These are phyloP conservation scores for Euschistus heros DNA, from an alignment of 1,140 invertebrate species.

Conservation along the genomic window DNA sequence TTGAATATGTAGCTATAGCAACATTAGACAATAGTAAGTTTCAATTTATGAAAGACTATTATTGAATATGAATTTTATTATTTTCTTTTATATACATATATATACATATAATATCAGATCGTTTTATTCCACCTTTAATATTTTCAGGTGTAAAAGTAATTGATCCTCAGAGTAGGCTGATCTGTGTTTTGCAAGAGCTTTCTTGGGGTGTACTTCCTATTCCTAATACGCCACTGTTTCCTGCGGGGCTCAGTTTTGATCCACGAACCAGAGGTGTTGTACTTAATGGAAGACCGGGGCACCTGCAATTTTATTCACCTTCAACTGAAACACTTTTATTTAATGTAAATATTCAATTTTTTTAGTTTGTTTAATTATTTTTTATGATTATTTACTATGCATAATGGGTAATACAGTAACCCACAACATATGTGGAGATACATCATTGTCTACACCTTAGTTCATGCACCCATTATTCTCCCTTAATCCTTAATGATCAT, in stretches of 20 bases:
- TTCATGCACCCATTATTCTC: too few relatives aligned
- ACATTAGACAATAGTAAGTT: constrained; percentile 60
- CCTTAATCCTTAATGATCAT: too few relatives aligned
- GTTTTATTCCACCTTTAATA: too few relatives aligned
- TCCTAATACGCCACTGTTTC: constrained; percentile 40
- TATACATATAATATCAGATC: constrained; percentile 2
- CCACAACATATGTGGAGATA: too few relatives aligned
- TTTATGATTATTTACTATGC: too few relatives aligned
- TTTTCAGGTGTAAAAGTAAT: constrained; percentile 52
- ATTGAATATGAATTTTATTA: not conserved
- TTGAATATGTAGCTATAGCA: constrained; percentile 51
- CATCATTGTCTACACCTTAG: too few relatives aligned
- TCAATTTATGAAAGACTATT: not conserved
- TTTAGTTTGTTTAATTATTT: too few relatives aligned
- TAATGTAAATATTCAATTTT: constrained; percentile 46
- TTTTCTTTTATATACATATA: too few relatives aligned
- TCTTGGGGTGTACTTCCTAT: constrained; percentile 42
- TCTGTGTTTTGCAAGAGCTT: constrained; percentile 55
- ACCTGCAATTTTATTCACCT: constrained; percentile 69
- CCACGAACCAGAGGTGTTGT: constrained; percentile 53
- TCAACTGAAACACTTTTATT: constrained; percentile 54
- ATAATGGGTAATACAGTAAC: too few relatives aligned
- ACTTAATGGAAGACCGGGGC: constrained; percentile 63
- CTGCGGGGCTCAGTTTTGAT: constrained; percentile 55
- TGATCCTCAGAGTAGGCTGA: constrained; percentile 45